Conservation (phyloP, 2,113 vertebrate genomes). For the Maccullochella peelii region DNA sequence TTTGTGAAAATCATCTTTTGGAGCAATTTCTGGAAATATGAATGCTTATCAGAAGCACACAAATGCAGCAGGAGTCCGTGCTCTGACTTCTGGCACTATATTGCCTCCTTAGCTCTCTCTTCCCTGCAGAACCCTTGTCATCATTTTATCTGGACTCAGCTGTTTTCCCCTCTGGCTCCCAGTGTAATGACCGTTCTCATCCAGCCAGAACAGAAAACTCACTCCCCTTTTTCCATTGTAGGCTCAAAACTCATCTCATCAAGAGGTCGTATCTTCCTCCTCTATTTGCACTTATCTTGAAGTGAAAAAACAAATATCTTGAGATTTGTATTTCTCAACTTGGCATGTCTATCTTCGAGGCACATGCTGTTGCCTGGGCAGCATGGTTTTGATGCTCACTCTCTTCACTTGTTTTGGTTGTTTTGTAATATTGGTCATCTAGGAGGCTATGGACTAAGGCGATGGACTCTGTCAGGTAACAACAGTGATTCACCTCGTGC, state of each 20-base stretch:
- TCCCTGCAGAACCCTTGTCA: constrained; percentile 56
- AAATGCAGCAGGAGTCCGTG: not conserved
- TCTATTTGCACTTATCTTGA: constrained; percentile 12
- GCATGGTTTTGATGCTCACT: not conserved
- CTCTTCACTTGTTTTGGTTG: not conserved
- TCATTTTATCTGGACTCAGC: constrained; percentile 57
- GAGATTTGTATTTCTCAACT: constrained; percentile 27
- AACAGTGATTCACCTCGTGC: not conserved
- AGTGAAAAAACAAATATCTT: not conserved
- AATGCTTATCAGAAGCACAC: not conserved
- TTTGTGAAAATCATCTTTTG: not conserved
- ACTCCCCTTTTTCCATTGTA: constrained; percentile 47
- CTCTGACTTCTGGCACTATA: constrained; percentile 13
- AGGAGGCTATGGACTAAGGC: too few relatives aligned
- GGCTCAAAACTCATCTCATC: constrained; percentile 60
- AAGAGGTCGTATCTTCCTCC: constrained; percentile 6
- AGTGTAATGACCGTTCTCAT: constrained; percentile 65
- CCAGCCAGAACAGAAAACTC: constrained; percentile 56
- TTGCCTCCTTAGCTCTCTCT: constrained; percentile 7
- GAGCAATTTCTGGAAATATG: not conserved
- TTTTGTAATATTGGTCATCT: not conserved
- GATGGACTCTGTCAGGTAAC: not conserved
- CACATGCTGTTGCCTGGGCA: constrained; percentile 10
- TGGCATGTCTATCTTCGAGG: not conserved
- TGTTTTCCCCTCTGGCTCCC: constrained; percentile 54